These are phyloP conservation scores for Urosaurus nigricauda DNA, from an alignment of 2,797 vertebrate genomes.

Conservation along the genomic window DNA sequence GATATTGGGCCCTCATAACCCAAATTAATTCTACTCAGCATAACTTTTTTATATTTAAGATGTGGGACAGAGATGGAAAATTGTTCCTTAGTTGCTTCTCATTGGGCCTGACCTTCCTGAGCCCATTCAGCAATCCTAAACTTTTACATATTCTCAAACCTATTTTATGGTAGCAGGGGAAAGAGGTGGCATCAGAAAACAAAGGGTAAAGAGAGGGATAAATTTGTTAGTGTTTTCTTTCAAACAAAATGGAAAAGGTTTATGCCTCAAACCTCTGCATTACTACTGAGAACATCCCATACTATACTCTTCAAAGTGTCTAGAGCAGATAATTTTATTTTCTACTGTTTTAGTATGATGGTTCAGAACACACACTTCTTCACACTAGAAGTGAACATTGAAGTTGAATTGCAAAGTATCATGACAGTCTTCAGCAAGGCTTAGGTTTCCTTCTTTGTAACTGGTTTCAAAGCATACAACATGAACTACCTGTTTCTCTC, in stretches of 20 bases:
- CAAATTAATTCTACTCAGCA: neutral
- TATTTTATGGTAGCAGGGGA: neutral
- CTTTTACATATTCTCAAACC: neutral
- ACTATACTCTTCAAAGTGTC: neutral
- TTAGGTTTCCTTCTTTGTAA: neutral
- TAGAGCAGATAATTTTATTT: neutral
- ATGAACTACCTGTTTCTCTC: too few relatives aligned
- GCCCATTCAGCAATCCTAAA: neutral
- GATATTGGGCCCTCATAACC: neutral
- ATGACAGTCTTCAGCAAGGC: neutral
- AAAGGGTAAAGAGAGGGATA: neutral
- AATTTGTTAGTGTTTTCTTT: neutral
- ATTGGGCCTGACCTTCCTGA: neutral
- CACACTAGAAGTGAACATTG: neutral
- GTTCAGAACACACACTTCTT: neutral
- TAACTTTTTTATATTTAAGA: neutral
- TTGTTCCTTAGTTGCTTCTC: neutral
- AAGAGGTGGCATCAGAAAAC: neutral
- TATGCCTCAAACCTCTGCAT: neutral
- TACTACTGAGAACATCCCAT: neutral
- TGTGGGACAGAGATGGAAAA: neutral
- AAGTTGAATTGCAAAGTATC: neutral
- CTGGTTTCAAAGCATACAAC: fast-evolving
- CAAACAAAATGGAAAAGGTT: neutral
- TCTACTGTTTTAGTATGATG: neutral